Conservation (phyloP, 2,888 invertebrate species). For the Acronicta psi region DNA sequence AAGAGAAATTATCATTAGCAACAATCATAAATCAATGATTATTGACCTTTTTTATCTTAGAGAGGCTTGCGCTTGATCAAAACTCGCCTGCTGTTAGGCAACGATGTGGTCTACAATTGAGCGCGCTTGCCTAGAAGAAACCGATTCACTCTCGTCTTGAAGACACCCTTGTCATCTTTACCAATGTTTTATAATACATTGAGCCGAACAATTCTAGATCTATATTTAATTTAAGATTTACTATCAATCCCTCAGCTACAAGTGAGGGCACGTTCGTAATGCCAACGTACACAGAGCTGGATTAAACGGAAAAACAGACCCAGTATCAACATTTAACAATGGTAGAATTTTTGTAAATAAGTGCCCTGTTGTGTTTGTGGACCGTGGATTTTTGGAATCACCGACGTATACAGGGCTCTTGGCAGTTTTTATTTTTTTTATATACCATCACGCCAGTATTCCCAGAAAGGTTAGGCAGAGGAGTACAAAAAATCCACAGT, state of each 20-base stretch:
- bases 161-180: no score
- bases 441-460: no score
- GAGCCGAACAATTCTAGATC: constrained; percentile 3
- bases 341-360: constrained; percentile 34
- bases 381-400: constrained; percentile 1
- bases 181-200: not conserved
- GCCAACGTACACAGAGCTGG: constrained; percentile 27
- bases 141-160: no score
- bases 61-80: no score
- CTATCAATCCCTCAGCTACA: constrained; percentile 30
- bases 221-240: constrained; percentile 31
- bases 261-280: constrained; percentile 30
- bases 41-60: not conserved
- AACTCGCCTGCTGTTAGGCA: no score
- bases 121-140: no score
- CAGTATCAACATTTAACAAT: constrained; percentile 28
- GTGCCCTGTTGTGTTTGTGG: constrained; percentile 25
- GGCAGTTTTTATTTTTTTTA: no score
- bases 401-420: no score
- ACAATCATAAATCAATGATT: not conserved
- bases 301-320: constrained; percentile 28
- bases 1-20: no score
- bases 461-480: no score
- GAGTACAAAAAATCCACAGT: no score
- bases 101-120: no score